Evolutionary conservation across 2,888 invertebrate species (phyloP).

Genomic region (Coleophora flavipennella): DNA sequence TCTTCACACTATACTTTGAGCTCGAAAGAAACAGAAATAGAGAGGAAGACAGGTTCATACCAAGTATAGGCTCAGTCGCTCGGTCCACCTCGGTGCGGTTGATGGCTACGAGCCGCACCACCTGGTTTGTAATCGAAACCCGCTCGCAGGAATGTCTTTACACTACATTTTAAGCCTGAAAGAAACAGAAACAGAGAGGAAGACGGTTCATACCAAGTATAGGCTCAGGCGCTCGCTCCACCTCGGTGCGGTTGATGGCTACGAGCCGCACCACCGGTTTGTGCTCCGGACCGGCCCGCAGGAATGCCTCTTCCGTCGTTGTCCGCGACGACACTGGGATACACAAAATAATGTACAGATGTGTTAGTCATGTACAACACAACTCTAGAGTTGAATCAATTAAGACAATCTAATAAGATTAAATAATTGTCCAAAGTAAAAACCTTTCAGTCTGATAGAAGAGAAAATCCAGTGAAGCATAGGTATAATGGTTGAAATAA

Average conservation of each 20-base stretch:
- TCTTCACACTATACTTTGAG: no score
- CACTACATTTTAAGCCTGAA: no score
- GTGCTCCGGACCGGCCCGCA: constrained; percentile 26
- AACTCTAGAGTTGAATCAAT: no score
- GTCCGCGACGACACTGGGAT: constrained; percentile 42
- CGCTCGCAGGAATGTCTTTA: neutral
- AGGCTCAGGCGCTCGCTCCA: constrained; percentile 34
- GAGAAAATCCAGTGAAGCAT: no score
- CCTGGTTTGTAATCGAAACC: constrained; percentile 21
- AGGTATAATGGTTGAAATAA: no score
- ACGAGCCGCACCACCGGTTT: constrained; percentile 47
- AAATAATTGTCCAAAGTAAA: no score
- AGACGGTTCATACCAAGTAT: neutral
- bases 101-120: constrained; percentile 50
- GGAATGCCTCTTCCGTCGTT: constrained; percentile 30
- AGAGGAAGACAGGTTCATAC: neutral
- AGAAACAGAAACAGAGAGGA: no score
- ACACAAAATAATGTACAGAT: neutral
- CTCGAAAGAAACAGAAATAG: no score
- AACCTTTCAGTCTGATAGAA: no score
- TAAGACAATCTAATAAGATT: no score
- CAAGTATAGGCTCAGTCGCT: constrained; percentile 25
- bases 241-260: constrained; percentile 47
- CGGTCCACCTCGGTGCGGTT: constrained; percentile 43
- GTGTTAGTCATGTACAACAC: no score